Conservation (phyloP, 30 jellyfish, hydroid and myxozoan genomes). For the Turritopsis rubra region DNA sequence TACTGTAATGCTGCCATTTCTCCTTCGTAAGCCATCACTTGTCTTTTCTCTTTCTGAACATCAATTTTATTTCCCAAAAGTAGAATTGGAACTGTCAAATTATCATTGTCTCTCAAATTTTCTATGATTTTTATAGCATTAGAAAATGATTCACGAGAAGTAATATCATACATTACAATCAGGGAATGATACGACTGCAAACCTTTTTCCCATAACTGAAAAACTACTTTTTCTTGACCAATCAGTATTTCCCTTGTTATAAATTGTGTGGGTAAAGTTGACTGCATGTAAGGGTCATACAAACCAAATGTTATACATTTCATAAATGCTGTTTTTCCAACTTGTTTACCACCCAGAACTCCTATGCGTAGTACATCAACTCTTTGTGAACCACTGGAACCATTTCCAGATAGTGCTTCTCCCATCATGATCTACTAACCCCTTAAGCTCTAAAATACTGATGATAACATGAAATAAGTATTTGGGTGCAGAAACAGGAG, state of each 20-base stretch:
- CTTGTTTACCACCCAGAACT: constrained; percentile 25
- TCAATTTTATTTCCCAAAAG: constrained; percentile 32
- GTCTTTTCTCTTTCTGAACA: constrained; percentile 28
- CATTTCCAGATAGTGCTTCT: too few species aligned
- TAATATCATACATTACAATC: constrained; percentile 21
- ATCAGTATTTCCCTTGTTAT: constrained; percentile 26
- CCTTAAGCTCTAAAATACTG: too few species aligned
- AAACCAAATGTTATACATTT: constrained; percentile 24
- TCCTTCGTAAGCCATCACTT: constrained; percentile 38
- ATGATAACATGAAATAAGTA: too few species aligned
- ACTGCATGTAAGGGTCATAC: constrained; percentile 34
- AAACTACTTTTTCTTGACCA: constrained; percentile 30
- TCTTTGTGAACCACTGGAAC: constrained; percentile 13
- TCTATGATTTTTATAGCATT: constrained; percentile 19
- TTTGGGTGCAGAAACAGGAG: too few species aligned
- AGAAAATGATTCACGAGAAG: constrained; percentile 20
- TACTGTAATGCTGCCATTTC: constrained; percentile 31
- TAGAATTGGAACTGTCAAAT: constrained; percentile 14
- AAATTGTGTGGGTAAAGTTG: constrained; percentile 22
- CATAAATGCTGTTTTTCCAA: constrained; percentile 39
- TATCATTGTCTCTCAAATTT: background rate
- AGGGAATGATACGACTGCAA: constrained; percentile 13
- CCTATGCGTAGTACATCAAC: constrained; percentile 22
- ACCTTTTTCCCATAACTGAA: constrained; percentile 33
- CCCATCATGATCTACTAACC: too few species aligned